Evolutionary conservation across 1,140 invertebrate genomes (phyloP).

Genomic region (Anoplophora glabripennis): DNA sequence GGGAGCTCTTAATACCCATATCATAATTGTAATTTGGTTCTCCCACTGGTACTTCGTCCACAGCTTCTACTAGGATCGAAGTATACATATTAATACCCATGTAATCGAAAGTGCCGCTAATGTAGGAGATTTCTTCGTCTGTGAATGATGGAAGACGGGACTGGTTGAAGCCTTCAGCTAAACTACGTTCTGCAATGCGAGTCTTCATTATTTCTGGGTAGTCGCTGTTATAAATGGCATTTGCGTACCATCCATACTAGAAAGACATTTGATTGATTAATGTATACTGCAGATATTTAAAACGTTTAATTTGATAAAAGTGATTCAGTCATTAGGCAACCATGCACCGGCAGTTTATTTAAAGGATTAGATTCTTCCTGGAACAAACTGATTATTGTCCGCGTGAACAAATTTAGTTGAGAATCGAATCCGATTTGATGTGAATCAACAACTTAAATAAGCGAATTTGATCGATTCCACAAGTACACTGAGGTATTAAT

Average conservation of each 20-base stretch:
- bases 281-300: too few species aligned
- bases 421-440: too few species aligned
- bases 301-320: conserved; percentile 25
- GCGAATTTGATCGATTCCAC: too few species aligned
- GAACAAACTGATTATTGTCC: conserved; percentile 34
- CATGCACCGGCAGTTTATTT: too few species aligned
- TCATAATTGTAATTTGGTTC: conserved; percentile 3
- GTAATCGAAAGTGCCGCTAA: conserved; percentile 43
- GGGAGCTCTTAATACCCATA: not conserved
- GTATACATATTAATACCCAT: conserved; percentile 49
- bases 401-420: too few species aligned
- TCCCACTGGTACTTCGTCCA: not conserved
- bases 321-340: too few species aligned
- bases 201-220: conserved; percentile 55
- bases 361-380: conserved; percentile 57
- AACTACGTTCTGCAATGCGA: conserved; percentile 49
- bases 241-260: conserved; percentile 34
- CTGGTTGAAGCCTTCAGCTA: conserved; percentile 44
- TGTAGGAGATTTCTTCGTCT: conserved; percentile 46
- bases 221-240: conserved; percentile 56
- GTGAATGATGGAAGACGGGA: conserved; percentile 54
- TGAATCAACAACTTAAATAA: too few species aligned
- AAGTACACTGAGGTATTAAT: too few species aligned
- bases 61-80: conserved; percentile 9
- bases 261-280: not conserved